These are phyloP conservation scores for Tor tambroides DNA, from an alignment of 2,113 vertebrate species.

Conservation along the genomic window DNA sequence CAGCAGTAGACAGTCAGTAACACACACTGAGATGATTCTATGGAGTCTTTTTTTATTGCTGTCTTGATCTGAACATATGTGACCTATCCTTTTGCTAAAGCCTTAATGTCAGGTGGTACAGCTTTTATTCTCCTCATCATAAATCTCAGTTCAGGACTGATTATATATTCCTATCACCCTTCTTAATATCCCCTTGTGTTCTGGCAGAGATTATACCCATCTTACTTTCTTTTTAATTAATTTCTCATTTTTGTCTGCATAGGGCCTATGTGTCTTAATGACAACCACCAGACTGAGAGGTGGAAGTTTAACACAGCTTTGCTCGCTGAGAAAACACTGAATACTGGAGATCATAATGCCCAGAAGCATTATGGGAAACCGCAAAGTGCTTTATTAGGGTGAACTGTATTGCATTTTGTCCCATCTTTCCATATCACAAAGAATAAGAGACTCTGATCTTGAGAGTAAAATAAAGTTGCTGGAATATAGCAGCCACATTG, in stretches of 20 bases:
- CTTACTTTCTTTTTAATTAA: not conserved
- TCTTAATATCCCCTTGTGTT: not conserved
- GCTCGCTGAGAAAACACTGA: not conserved
- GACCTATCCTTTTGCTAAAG: not conserved
- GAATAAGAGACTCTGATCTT: slow-evolving; percentile 20
- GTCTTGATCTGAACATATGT: not conserved
- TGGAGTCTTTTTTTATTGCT: not conserved
- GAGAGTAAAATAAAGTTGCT: slow-evolving; percentile 28
- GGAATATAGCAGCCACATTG: slow-evolving; percentile 2
- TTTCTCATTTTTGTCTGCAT: not conserved
- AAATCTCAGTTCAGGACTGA: not conserved
- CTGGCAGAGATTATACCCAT: not conserved
- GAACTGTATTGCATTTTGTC: slow-evolving; percentile 18
- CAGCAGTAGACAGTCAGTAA: not conserved
- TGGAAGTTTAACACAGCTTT: not conserved
- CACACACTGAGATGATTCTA: not conserved
- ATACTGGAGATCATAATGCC: not conserved
- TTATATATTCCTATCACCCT: not conserved
- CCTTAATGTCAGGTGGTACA: not conserved
- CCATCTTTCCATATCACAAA: not conserved
- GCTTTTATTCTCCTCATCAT: not conserved
- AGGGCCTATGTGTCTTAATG: not conserved
- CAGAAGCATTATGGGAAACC: not conserved
- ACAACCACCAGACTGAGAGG: not conserved
- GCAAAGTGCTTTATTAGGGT: not conserved